Conservation (phyloP, 1,140 invertebrate genomes). For the Magallana gigas region DNA sequence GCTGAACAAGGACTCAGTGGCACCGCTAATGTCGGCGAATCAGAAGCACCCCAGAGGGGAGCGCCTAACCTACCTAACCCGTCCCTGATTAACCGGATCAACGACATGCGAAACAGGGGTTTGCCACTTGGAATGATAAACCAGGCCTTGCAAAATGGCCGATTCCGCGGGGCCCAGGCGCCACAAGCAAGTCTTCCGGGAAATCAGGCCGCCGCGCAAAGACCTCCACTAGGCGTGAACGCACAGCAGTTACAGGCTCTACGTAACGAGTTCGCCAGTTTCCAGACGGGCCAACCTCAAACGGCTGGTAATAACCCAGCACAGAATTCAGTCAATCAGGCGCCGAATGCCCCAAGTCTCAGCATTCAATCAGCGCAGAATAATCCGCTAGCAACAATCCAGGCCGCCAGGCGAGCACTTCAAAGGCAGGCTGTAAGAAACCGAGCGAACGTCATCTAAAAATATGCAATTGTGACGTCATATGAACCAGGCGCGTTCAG, state of each 20-base stretch:
- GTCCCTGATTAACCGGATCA: not conserved
- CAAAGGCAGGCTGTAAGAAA: not conserved
- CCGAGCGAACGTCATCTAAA: not conserved
- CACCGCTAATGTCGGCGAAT: not conserved
- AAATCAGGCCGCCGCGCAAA: not conserved
- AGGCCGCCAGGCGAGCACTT: not conserved
- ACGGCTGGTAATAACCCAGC: not conserved
- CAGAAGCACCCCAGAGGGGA: not conserved
- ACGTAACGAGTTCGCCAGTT: not conserved
- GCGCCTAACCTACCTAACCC: not conserved
- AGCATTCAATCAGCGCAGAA: not conserved
- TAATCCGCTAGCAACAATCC: not conserved
- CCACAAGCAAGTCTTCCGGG: not conserved
- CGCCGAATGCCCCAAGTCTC: not conserved
- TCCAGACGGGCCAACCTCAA: not conserved
- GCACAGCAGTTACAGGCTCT: not conserved
- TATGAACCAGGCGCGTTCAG: not conserved
- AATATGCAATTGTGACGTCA: not conserved
- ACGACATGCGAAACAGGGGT: not conserved
- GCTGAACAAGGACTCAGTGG: not conserved
- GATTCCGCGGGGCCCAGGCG: too few relatives aligned
- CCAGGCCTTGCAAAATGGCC: not conserved
- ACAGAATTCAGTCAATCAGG: not conserved
- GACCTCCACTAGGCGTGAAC: not conserved
- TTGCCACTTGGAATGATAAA: not conserved